Conservation (phyloP, 1,140 invertebrate species). For the Drosophila albomicans region DNA sequence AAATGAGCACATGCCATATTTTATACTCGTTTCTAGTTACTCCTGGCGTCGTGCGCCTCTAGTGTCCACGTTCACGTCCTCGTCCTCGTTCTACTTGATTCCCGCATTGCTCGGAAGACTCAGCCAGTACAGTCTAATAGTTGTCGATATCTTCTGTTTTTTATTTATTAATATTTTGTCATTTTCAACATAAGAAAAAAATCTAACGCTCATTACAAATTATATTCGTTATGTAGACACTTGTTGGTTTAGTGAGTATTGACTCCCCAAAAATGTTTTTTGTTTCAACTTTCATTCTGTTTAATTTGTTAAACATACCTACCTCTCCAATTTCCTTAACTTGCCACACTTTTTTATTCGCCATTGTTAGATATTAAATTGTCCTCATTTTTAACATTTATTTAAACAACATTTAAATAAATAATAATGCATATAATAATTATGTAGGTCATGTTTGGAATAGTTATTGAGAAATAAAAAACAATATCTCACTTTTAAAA, state of each 20-base stretch:
- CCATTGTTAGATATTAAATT: slow-evolving; percentile 15
- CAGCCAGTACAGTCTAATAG: slow-evolving; percentile 45
- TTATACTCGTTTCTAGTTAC: slow-evolving; percentile 81
- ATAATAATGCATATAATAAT: neutral
- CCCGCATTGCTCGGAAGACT: slow-evolving; percentile 64
- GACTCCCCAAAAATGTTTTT: slow-evolving; percentile 37
- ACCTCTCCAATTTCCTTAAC: neutral
- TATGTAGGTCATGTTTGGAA: too few relatives aligned
- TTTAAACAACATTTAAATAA: neutral
- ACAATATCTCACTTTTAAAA: too few relatives aligned
- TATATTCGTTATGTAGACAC: slow-evolving; percentile 53
- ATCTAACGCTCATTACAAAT: slow-evolving; percentile 41
- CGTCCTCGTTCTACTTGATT: slow-evolving; percentile 59
- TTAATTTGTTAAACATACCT: slow-evolving; percentile 27
- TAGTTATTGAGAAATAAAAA: too few relatives aligned
- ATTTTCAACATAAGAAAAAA: slow-evolving; percentile 44
- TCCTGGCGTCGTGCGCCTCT: slow-evolving; percentile 74
- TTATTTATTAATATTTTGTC: slow-evolving; percentile 42
- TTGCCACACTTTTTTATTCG: slow-evolving; percentile 11
- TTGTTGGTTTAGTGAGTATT: slow-evolving; percentile 75
- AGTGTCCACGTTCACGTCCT: slow-evolving; percentile 48
- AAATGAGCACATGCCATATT: slow-evolving; percentile 52
- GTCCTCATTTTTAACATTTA: slow-evolving; percentile 10
- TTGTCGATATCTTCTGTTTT: slow-evolving; percentile 56
- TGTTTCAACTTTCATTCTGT: slow-evolving; percentile 42